Percentiles rank a stretch among this genome's conserved stretches.
Evolutionary conservation across 2,113 vertebrate genomes (phyloP).

Genomic region (Syngnathus scovelli): DNA sequence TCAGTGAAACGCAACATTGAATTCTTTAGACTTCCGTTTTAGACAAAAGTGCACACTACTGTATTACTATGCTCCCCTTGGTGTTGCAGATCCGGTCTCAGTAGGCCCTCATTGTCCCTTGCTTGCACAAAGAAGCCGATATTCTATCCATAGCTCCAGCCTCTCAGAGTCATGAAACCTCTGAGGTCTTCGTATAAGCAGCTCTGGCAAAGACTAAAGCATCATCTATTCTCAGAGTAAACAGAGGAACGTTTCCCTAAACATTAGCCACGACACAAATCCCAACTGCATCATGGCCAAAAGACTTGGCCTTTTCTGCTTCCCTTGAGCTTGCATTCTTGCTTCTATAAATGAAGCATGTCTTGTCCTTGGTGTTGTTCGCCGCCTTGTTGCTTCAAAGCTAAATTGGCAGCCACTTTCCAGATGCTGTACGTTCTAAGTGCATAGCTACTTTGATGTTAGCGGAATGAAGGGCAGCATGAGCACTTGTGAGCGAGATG

Average conservation of each 20-base stretch:
- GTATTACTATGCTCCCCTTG: slow-evolving; percentile 10
- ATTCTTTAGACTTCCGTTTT: not conserved
- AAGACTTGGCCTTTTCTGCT: slow-evolving; percentile 10
- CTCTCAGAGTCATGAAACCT: slow-evolving; percentile 29
- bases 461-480: slow-evolving; percentile 33
- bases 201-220: slow-evolving; percentile 38
- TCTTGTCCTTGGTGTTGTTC: slow-evolving; percentile 22
- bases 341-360: slow-evolving; percentile 27
- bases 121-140: slow-evolving; percentile 38
- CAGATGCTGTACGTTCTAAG: slow-evolving; percentile 30
- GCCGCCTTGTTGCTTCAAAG: slow-evolving; percentile 23
- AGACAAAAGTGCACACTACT: not conserved
- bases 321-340: slow-evolving; percentile 13
- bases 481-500: slow-evolving; percentile 46
- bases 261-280: slow-evolving; percentile 26
- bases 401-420: slow-evolving; percentile 43
- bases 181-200: slow-evolving; percentile 20
- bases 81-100: slow-evolving; percentile 28
- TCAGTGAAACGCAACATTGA: not conserved
- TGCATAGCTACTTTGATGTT: slow-evolving; percentile 47
- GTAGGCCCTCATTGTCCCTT: slow-evolving; percentile 51
- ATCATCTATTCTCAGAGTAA: slow-evolving; percentile 41
- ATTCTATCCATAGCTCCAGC: slow-evolving; percentile 24
- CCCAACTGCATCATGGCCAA: slow-evolving; percentile 5
- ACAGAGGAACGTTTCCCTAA: slow-evolving; percentile 22